Base-by-base conservation (phyloP, 2,113 vertebrate species). In the Pseudopodoces humilis region DNA sequence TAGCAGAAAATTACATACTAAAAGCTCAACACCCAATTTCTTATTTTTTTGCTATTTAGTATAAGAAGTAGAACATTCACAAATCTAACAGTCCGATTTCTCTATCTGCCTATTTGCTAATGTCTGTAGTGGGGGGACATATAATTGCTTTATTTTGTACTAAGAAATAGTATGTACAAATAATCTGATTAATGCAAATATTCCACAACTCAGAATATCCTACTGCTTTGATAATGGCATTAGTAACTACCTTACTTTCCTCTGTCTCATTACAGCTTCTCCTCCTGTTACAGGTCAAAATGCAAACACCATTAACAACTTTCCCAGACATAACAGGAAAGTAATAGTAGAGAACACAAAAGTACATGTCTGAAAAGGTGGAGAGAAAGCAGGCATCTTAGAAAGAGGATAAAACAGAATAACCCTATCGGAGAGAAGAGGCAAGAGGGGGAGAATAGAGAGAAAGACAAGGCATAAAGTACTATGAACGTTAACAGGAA, bases 401-500 rank as follows among this genome's bases (percentile, higher is more conserved):
- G 13, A 17, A 71, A 64, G 52, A 79, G 44, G 76, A 85, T 27
- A 85, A 90, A 94, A 60, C 58, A 80, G 49, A 94, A 77, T n/a
- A 71, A 72, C 28, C 13, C 15, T 33, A 18, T n/a, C 7, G 2
- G 28, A 83, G 20, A 83, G 28, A 56, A 80, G 53, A 64, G 49
- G 11, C 13, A 55, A 53, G n/a, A 90, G 62, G 17, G 20, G 10
- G 12, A 58, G 10, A 52, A 60, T 3, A 82, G 31, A 65, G 28
- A 28, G 53, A 79, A 83, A 92, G 31, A 41, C 0, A 2, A 75
- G 16, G 27, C 15, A 59, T 19, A 33, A 22, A 31, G 17, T 21
- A 81, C 85, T 85, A 93, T 94, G 63, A 91, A 39, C 82, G 94
- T 97, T 96, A 93, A 68, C 70, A 94, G 95, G 43, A 69, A 92